Percentiles rank a stretch among this genome's conserved stretches.
Evolutionary conservation across 1,140 invertebrate species (phyloP).

Genomic region (Atta cephalotes): DNA sequence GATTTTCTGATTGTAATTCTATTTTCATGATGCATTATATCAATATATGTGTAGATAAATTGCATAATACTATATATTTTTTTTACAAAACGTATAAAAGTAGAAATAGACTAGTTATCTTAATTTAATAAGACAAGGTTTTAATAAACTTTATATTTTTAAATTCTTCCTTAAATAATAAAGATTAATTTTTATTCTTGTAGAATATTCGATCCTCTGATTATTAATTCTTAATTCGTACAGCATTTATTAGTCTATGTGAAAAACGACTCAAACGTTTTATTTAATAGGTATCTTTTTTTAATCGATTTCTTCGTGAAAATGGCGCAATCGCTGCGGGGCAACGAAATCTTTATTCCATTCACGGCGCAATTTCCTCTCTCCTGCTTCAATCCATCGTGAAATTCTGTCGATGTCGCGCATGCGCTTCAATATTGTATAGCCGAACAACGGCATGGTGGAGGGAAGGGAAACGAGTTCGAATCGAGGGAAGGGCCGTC

Average conservation of each 20-base stretch:
- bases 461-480: constrained; percentile 35
- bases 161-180: background rate
- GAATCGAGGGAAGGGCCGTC: constrained; percentile 47
- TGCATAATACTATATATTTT: background rate
- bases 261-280: constrained; percentile 13
- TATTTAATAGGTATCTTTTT: constrained; percentile 2
- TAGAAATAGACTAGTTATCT: background rate
- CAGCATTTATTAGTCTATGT: background rate
- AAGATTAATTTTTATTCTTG: background rate
- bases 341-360: constrained; percentile 30
- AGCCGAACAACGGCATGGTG: background rate
- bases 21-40: background rate
- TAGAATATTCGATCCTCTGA: background rate
- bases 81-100: background rate
- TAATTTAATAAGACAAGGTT: background rate
- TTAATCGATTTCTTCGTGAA: constrained; percentile 31
- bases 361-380: constrained; percentile 57
- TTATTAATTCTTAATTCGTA: background rate
- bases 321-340: constrained; percentile 7
- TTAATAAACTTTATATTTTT: background rate
- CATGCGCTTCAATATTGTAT: constrained; percentile 58
- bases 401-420: constrained; percentile 58
- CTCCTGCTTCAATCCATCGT: constrained; percentile 53
- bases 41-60: background rate
- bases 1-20: constrained; percentile 29